Conservation (phyloP, 2,113 vertebrate species). For the Heterotis niloticus region DNA sequence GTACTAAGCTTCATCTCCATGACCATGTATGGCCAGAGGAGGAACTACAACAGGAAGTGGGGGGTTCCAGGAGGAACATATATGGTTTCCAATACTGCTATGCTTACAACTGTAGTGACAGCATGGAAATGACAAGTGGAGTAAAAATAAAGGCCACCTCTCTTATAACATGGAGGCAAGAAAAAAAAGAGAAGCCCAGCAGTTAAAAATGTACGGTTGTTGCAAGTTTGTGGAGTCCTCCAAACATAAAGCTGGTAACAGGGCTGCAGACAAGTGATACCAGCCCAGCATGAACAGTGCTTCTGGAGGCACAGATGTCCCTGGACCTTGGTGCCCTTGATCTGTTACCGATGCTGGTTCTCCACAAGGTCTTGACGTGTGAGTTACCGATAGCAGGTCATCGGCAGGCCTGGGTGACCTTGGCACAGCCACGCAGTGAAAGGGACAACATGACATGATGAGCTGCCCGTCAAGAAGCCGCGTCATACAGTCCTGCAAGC, state of each 20-base stretch:
- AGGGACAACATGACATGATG: neutral
- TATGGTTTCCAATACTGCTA: slow-evolving; percentile 7
- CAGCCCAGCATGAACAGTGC: neutral
- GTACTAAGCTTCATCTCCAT: neutral
- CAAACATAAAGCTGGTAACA: neutral
- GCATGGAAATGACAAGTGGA: neutral
- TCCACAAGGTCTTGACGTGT: neutral
- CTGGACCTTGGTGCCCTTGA: neutral
- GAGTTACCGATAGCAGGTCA: neutral
- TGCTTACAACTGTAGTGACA: neutral
- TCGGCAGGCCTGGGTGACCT: neutral
- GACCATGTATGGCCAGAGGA: slow-evolving; percentile 29
- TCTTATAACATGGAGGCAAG: neutral
- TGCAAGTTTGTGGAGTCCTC: neutral
- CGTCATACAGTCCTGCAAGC: slow-evolving; percentile 8
- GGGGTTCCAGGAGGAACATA: slow-evolving; percentile 5
- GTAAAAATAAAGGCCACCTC: neutral
- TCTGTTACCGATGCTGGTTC: neutral
- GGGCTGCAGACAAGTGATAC: neutral
- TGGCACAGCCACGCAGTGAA: neutral
- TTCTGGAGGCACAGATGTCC: no score
- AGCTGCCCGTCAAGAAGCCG: slow-evolving; percentile 1
- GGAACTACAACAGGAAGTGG: slow-evolving; percentile 23
- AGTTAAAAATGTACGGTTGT: neutral
- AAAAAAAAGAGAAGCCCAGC: neutral